Conservation (phyloP, 2,113 vertebrate genomes). For the Nesospiza acunhae region DNA sequence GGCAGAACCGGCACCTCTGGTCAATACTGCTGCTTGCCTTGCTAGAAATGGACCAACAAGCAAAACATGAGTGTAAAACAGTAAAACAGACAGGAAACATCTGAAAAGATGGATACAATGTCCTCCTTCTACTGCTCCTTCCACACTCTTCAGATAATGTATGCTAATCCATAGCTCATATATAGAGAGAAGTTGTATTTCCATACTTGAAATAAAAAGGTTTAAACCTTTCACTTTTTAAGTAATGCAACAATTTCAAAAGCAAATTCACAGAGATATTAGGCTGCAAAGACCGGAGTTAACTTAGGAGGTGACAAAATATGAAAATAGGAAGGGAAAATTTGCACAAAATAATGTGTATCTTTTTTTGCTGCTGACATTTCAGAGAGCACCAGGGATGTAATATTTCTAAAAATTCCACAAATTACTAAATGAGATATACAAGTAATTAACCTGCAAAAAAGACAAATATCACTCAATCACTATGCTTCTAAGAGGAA, state of each 20-base stretch:
- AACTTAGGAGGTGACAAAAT: neutral
- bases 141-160: neutral
- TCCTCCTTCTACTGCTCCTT: neutral
- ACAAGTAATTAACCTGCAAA: neutral
- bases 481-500: neutral
- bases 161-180: neutral
- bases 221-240: neutral
- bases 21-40: neutral
- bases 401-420: neutral
- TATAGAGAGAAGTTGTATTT: neutral
- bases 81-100: neutral
- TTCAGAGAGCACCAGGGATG: neutral
- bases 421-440: neutral
- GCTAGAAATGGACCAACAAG: neutral
- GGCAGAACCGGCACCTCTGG: neutral
- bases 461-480: neutral
- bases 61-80: neutral
- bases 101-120: neutral
- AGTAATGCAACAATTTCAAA: neutral
- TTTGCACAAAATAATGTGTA: fast-evolving
- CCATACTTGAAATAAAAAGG: neutral
- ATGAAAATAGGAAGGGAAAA: neutral
- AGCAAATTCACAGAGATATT: neutral
- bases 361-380: neutral
- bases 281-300: neutral